These are phyloP conservation scores for Stenopsyche tienmushanensis DNA, from an alignment of 1,140 invertebrate species.

Conservation along the genomic window DNA sequence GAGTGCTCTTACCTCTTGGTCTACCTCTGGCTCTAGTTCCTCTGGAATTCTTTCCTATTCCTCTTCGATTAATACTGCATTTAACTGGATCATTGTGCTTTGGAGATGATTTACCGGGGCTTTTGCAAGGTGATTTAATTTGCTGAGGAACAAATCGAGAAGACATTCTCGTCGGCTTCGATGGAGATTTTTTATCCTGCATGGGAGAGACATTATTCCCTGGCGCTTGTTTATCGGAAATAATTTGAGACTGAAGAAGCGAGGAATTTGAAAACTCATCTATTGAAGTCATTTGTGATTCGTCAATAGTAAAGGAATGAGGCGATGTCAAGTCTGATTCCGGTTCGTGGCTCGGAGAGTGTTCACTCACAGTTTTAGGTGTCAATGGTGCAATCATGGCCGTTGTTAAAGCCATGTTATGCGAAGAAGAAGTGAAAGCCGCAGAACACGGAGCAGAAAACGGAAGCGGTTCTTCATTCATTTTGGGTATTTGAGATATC, in stretches of 20 bases:
- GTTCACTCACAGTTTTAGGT: conserved; percentile 47
- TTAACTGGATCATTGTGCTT: conserved; percentile 54
- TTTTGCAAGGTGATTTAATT: conserved; percentile 69
- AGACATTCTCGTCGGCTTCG: conserved; percentile 65
- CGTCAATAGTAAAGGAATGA: conserved; percentile 47
- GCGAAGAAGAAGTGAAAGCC: conserved; percentile 73
- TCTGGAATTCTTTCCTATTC: conserved; percentile 56
- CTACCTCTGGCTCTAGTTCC: conserved; percentile 63
- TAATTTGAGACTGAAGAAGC: conserved; percentile 43
- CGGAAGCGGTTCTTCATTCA: conserved; percentile 54
- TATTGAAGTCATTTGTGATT: conserved; percentile 38
- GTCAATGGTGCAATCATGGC: conserved; percentile 66
- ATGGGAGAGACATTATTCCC: conserved; percentile 39
- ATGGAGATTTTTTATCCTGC: conserved; percentile 63
- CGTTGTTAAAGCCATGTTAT: conserved; percentile 74
- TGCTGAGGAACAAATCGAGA: conserved; percentile 61
- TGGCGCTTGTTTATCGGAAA: conserved; percentile 45
- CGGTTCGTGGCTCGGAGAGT: conserved; percentile 50
- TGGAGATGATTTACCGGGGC: conserved; percentile 75
- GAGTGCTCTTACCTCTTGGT: conserved; percentile 67
- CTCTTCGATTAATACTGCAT: conserved; percentile 52
- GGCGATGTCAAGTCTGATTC: conserved; percentile 47
- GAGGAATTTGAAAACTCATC: conserved; percentile 36
- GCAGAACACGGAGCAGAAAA: conserved; percentile 64
- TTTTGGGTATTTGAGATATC: conserved; percentile 58